A percentile compares a stretch with the other conserved stretches of the same genome.
Evolutionary conservation across 2,797 vertebrate genomes (phyloP).

Genomic region (Melanotaenia pygmaea): DNA sequence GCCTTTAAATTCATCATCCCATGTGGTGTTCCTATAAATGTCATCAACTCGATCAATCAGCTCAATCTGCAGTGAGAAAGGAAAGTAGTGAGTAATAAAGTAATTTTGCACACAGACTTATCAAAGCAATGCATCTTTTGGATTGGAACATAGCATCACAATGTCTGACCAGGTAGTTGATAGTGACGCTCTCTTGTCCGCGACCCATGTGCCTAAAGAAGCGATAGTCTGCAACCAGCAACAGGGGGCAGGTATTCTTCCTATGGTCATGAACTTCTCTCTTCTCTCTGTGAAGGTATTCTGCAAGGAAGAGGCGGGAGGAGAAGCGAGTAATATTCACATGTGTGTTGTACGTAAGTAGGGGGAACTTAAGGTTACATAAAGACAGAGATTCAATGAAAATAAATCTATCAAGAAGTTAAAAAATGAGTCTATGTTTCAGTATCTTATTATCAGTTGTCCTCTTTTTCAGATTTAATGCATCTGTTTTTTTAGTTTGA

Average conservation of each 20-base stretch:
- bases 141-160: neutral
- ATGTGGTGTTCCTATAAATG: slow-evolving; percentile 96
- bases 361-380: neutral
- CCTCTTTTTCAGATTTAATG: slow-evolving; percentile 65
- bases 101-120: neutral
- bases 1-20: slow-evolving; percentile 89
- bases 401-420: slow-evolving; percentile 23
- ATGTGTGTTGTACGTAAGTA: too few species aligned
- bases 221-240: slow-evolving; percentile 96
- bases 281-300: slow-evolving; percentile 82
- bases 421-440: slow-evolving; percentile 54
- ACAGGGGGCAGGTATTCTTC: slow-evolving; percentile 93
- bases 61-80: slow-evolving; percentile 87
- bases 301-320: slow-evolving; percentile 59
- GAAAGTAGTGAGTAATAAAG: neutral
- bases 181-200: slow-evolving; percentile 94
- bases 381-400: slow-evolving; percentile 3
- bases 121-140: neutral
- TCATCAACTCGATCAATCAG: slow-evolving; percentile 98
- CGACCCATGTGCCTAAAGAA: slow-evolving; percentile 96
- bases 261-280: slow-evolving; percentile 79
- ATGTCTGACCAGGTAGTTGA: slow-evolving; percentile 92
- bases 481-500: slow-evolving; percentile 48
- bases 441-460: slow-evolving; percentile 46
- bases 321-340: neutral